A percentile compares a stretch with the other conserved stretches of the same genome.
These are phyloP conservation scores for Archips crataeganus DNA, from an alignment of 2,888 invertebrate genomes.

Conservation along the genomic window DNA sequence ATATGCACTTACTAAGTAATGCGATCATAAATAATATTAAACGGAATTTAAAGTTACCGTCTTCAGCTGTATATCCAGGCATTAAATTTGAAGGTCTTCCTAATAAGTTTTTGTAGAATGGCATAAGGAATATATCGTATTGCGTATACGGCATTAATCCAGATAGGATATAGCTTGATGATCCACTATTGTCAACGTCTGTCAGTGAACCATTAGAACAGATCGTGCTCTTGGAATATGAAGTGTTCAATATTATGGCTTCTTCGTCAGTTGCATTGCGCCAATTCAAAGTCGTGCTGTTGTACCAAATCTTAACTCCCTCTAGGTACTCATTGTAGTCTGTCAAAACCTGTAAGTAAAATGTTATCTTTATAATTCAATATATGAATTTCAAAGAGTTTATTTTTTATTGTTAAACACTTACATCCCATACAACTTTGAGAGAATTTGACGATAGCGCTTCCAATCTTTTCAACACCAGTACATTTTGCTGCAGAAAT, in stretches of 20 bases:
- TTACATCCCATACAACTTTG: conserved; percentile 93
- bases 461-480: conserved; percentile 89
- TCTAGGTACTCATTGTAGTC: conserved; percentile 87
- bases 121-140: conserved; percentile 96
- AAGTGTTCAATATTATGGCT: conserved; percentile 60
- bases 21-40: neutral
- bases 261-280: conserved; percentile 73
- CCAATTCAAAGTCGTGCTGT: conserved; percentile 80
- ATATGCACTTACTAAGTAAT: neutral
- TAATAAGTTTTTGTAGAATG: conserved; percentile 94
- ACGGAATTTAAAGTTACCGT: conserved; percentile 80
- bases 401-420: conserved; percentile 58
- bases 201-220: conserved; percentile 88
- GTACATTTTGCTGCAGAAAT: conserved; percentile 92
- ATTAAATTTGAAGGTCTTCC: conserved; percentile 97
- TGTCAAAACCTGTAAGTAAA: conserved; percentile 74
- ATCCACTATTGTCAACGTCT: conserved; percentile 89
- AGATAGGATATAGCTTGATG: conserved; percentile 90
- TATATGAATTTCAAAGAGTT: neutral
- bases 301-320: conserved; percentile 89
- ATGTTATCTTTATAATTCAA: conserved; percentile 2
- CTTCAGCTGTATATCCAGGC: conserved; percentile 94
- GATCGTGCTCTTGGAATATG: conserved; percentile 60
- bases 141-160: conserved; percentile 93
- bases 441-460: conserved; percentile 91